Percentiles rank a stretch among this genome's conserved stretches.
These are phyloP conservation scores for Tadarida brasiliensis DNA, from an alignment of 2,797 vertebrate species.

Conservation along the genomic window DNA sequence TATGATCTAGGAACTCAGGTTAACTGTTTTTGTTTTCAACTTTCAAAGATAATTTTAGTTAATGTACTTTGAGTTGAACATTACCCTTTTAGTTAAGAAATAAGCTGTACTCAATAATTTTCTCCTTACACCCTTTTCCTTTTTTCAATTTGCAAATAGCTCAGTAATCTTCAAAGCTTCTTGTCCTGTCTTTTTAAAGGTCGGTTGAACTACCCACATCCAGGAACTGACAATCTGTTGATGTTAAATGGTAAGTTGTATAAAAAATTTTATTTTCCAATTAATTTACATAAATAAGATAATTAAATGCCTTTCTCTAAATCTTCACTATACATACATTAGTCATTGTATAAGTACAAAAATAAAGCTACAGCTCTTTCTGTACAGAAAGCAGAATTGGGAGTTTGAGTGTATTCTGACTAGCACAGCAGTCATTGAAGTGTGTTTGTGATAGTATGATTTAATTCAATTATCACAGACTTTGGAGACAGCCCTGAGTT, in stretches of 20 bases:
- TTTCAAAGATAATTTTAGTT: slow-evolving; percentile 85
- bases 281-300: slow-evolving; percentile 64
- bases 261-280: slow-evolving; percentile 80
- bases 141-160: neutral
- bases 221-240: slow-evolving; percentile 96
- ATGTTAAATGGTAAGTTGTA: slow-evolving; percentile 98
- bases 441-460: neutral
- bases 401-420: neutral
- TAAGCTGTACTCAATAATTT: slow-evolving; percentile 69
- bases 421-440: neutral
- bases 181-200: slow-evolving; percentile 88
- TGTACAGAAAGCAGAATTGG: neutral
- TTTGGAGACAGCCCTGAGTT: neutral
- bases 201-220: slow-evolving; percentile 97
- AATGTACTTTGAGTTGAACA: slow-evolving; percentile 83
- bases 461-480: neutral
- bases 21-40: slow-evolving; percentile 85
- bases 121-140: neutral
- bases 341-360: slow-evolving; percentile 40
- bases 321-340: neutral
- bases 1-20: slow-evolving; percentile 83
- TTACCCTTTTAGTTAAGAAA: slow-evolving; percentile 84
- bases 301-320: slow-evolving; percentile 36
- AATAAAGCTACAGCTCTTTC: neutral
- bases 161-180: slow-evolving; percentile 45